These are phyloP conservation scores for Xyrichtys novacula DNA, from an alignment of 2,797 vertebrate species.

Conservation along the genomic window DNA sequence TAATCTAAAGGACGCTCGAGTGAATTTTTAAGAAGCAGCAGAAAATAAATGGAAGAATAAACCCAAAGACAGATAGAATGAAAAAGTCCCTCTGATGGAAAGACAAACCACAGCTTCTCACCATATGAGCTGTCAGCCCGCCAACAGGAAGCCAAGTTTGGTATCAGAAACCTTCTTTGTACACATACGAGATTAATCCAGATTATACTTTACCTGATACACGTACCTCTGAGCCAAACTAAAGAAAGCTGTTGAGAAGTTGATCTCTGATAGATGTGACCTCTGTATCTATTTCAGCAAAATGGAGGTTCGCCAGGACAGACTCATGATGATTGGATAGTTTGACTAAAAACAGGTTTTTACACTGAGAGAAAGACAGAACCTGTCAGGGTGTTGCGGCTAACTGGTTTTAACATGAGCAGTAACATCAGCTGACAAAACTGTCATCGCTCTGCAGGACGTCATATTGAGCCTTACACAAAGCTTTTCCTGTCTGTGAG, in stretches of 20 bases:
- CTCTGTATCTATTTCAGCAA: not conserved
- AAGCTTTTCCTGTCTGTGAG: too few relatives aligned
- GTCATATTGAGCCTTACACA: too few relatives aligned
- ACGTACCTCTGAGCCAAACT: not conserved
- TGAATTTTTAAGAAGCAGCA: not conserved
- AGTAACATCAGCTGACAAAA: too few relatives aligned
- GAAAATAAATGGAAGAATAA: not conserved
- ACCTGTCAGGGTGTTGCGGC: not conserved
- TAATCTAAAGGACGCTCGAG: not conserved
- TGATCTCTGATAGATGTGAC: not conserved
- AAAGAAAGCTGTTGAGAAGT: not conserved
- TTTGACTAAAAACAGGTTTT: conserved; percentile 3
- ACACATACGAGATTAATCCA: not conserved
- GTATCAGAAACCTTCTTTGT: not conserved
- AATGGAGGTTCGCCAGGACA: not conserved
- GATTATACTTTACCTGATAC: not conserved
- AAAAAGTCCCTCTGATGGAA: conserved; percentile 50
- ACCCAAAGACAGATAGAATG: conserved; percentile 29
- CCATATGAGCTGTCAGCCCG: conserved; percentile 60
- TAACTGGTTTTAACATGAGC: not conserved
- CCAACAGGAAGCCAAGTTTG: conserved; percentile 71
- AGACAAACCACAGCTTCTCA: conserved; percentile 67
- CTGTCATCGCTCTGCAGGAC: not conserved
- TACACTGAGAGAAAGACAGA: not conserved
- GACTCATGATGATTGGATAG: not conserved